A percentile compares a stretch with the other conserved stretches of the same genome.
phyloP scores from a whole-genome alignment of 2,797 vertebrate species.

The Leptatherina wallacei region DNA sequence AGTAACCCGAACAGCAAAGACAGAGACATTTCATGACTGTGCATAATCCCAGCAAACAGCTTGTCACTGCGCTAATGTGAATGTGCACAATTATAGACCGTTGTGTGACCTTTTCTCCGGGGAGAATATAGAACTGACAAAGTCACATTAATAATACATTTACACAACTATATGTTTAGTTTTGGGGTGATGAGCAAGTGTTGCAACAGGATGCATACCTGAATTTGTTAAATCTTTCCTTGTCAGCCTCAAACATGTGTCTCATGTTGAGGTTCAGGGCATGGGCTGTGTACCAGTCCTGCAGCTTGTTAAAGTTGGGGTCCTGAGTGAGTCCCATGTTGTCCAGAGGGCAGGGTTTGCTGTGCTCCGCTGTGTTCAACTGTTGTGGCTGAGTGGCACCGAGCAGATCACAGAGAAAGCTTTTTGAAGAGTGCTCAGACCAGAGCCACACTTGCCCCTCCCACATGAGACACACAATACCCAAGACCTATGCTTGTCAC shows the following conservation, averaged over 20 bases:
- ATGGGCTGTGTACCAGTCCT: conserved; percentile 88
- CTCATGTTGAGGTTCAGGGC: conserved; percentile 87
- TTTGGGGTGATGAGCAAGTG: neutral
- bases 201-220: conserved; percentile 79
- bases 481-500: conserved; percentile 20
- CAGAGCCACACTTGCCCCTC: conserved; percentile 58
- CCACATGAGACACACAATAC: conserved; percentile 65
- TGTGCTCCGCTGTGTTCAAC: conserved; percentile 66
- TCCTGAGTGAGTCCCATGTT: conserved; percentile 88
- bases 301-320: conserved; percentile 88
- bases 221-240: conserved; percentile 89
- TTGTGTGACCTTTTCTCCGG: neutral
- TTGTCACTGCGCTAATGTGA: neutral
- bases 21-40: neutral
- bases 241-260: conserved; percentile 88
- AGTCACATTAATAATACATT: neutral
- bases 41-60: neutral
- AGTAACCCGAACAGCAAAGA: neutral
- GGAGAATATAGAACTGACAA: neutral
- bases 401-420: conserved; percentile 32
- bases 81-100: neutral
- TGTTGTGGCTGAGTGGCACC: conserved; percentile 63
- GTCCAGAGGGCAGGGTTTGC: conserved; percentile 36
- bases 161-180: neutral
- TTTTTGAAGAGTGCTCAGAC: conserved; percentile 68